phyloP scores from a whole-genome alignment of 2,797 vertebrate genomes.

The Chrysolophus pictus region DNA sequence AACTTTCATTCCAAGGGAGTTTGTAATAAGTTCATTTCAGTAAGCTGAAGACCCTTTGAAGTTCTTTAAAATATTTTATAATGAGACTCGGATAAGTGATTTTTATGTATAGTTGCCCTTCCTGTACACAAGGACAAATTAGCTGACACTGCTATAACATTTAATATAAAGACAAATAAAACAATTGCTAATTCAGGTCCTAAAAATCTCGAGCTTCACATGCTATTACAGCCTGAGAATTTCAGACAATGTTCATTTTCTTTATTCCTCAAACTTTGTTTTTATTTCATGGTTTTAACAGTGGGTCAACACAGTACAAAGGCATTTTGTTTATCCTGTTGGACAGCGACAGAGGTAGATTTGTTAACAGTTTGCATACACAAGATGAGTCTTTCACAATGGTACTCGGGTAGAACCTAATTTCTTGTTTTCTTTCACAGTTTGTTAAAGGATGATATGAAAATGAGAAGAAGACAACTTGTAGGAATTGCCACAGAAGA shows the following conservation, averaged over 20 bases:
- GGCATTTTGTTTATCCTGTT: background rate
- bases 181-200: background rate
- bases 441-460: background rate
- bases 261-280: background rate
- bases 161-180: background rate
- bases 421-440: background rate
- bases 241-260: background rate
- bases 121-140: background rate
- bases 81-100: background rate
- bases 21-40: background rate
- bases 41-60: constrained; percentile 18
- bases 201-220: background rate
- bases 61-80: constrained; percentile 19
- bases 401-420: background rate
- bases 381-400: background rate
- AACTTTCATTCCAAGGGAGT: background rate
- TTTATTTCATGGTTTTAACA: background rate
- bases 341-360: background rate
- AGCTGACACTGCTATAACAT: background rate
- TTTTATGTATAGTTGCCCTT: background rate
- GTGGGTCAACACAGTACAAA: background rate
- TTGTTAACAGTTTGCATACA: background rate
- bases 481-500: background rate
- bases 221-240: background rate
- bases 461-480: background rate